phyloP scores from a whole-genome alignment of 2,113 vertebrate species.

The Callionymus lyra region DNA sequence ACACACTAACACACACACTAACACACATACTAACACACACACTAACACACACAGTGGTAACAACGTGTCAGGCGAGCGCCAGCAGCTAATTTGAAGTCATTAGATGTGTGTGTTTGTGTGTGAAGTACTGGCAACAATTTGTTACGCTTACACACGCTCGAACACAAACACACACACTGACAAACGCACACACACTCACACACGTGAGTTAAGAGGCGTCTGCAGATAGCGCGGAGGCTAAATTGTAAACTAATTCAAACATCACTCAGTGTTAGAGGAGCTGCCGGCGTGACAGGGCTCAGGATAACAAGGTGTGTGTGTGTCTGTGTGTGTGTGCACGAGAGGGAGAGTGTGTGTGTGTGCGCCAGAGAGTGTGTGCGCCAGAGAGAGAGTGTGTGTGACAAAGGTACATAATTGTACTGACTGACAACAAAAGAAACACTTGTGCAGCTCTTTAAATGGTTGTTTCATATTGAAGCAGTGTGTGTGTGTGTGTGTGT shows the following conservation, averaged over 20 bases:
- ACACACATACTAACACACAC: too few relatives aligned
- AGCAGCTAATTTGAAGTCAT: conserved; percentile 99
- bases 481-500: too few relatives aligned
- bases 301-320: conserved; percentile 94
- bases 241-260: conserved; percentile 99
- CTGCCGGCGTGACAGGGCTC: conserved; percentile 85
- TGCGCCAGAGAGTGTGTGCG: too few relatives aligned
- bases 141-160: conserved; percentile 83
- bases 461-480: too few relatives aligned
- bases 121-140: conserved; percentile 97
- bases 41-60: conserved; percentile 99
- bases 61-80: conserved; percentile 95
- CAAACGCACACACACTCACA: conserved; percentile 43
- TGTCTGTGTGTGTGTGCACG: conserved; percentile 37
- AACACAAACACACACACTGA: too few relatives aligned
- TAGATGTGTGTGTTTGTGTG: too few relatives aligned
- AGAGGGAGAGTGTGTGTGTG: conserved; percentile 20
- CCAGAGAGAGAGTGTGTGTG: too few relatives aligned
- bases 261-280: conserved; percentile 96
- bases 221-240: conserved; percentile 90
- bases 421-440: too few relatives aligned
- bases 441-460: too few relatives aligned
- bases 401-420: too few relatives aligned
- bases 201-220: conserved; percentile 80
- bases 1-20: too few relatives aligned